phyloP scores from a whole-genome alignment of 2,888 invertebrate genomes.

The Halictus quadricinctus region DNA sequence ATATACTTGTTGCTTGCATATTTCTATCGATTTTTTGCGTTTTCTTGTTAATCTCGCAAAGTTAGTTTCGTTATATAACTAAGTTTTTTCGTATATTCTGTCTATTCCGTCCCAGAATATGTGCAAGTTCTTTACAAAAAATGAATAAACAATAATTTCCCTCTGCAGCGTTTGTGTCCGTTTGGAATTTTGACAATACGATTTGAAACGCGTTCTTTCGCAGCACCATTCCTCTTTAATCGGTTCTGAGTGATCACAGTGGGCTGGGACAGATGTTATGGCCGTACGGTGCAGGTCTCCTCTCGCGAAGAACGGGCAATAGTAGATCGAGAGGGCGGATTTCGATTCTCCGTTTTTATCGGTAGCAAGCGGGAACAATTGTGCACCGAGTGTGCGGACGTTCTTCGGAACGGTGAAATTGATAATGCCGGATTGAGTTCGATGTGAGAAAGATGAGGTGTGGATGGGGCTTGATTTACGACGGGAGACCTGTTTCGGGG shows the following conservation, averaged over 20 bases:
- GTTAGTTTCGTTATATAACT: too few relatives aligned
- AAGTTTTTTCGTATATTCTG: too few relatives aligned
- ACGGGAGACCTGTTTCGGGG: neutral
- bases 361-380: neutral
- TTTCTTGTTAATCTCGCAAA: too few relatives aligned
- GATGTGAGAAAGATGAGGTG: neutral
- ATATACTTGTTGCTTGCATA: too few relatives aligned
- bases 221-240: neutral
- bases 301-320: neutral
- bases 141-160: neutral
- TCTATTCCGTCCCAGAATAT: too few relatives aligned
- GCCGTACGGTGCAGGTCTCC: neutral
- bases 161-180: too few relatives aligned
- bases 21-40: too few relatives aligned
- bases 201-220: neutral
- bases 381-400: neutral
- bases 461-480: neutral
- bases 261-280: constrained; percentile 3
- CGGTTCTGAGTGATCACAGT: neutral
- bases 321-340: constrained; percentile 24
- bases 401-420: constrained; percentile 12
- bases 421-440: neutral
- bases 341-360: constrained; percentile 18
- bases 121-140: too few relatives aligned
- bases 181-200: too few relatives aligned